Conservation (phyloP, 2,113 vertebrate species). For the Forbesichthys papilliferus region DNA sequence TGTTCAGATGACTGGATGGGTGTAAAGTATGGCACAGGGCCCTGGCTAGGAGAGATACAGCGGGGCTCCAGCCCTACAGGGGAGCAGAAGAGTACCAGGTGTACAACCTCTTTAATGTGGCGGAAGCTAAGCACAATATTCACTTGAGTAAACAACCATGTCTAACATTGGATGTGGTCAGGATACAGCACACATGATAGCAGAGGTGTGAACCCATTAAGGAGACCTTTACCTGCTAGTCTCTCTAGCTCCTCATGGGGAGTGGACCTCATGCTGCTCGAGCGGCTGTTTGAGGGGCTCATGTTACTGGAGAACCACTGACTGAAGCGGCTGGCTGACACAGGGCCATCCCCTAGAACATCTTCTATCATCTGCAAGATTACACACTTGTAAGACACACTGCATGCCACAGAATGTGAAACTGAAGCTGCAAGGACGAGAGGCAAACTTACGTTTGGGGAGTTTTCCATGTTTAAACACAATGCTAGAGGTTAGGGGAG, state of each 20-base stretch:
- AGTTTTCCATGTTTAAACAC: conserved; percentile 50
- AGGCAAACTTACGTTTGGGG: conserved; percentile 65
- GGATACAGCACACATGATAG: too few relatives aligned
- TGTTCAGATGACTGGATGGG: conserved; percentile 89
- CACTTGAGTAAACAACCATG: too few relatives aligned
- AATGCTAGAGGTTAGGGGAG: conserved; percentile 34
- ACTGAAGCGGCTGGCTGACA: conserved; percentile 91
- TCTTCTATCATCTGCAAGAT: conserved; percentile 93
- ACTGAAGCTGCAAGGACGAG: conserved; percentile 39
- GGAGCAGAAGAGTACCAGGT: conserved; percentile 1
- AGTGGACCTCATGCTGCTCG: conserved; percentile 94
- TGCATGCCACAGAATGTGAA: conserved; percentile 12
- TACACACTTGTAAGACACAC: background rate
- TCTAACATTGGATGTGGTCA: too few relatives aligned
- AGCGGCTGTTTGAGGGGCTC: conserved; percentile 91
- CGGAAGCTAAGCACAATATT: too few relatives aligned
- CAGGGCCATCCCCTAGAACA: conserved; percentile 91
- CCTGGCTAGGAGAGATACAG: conserved; percentile 85
- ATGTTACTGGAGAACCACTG: conserved; percentile 92
- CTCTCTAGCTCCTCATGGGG: conserved; percentile 96
- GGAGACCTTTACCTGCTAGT: conserved; percentile 83
- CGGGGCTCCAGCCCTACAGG: conserved; percentile 83
- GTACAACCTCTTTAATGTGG: background rate
- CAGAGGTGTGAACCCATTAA: too few relatives aligned
- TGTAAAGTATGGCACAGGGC: conserved; percentile 90